Evolutionary conservation across 2,797 vertebrate species (phyloP).

Genomic region (Channa striata): DNA sequence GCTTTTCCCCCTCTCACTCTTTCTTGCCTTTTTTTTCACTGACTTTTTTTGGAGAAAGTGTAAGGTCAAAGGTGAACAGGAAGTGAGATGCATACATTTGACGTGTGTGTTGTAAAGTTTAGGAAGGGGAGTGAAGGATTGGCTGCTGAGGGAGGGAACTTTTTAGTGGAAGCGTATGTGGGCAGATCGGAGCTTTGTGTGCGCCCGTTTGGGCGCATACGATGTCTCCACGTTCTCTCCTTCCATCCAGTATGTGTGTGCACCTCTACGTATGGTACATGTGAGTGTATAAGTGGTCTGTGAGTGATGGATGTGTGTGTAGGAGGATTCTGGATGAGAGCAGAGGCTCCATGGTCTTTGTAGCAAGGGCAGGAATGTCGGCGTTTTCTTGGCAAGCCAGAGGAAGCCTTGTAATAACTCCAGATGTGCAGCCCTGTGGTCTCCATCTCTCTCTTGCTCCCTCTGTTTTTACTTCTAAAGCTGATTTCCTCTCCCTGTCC

Average conservation of each 20-base stretch:
- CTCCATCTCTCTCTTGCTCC: slow-evolving; percentile 81
- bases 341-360: slow-evolving; percentile 80
- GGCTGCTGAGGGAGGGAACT: slow-evolving; percentile 49
- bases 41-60: slow-evolving; percentile 85
- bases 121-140: slow-evolving; percentile 45
- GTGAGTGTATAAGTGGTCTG: slow-evolving; percentile 47
- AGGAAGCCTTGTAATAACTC: slow-evolving; percentile 90
- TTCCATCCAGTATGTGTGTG: slow-evolving; percentile 20
- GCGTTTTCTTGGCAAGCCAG: slow-evolving; percentile 86
- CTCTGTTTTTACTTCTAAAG: slow-evolving; percentile 88
- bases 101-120: slow-evolving; percentile 64
- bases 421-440: slow-evolving; percentile 93
- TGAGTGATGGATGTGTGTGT: slow-evolving; percentile 73
- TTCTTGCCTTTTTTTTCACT: slow-evolving; percentile 42
- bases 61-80: slow-evolving; percentile 94
- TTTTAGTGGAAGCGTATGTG: slow-evolving; percentile 68
- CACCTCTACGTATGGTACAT: slow-evolving; percentile 42
- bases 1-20: slow-evolving; percentile 13
- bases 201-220: slow-evolving; percentile 27
- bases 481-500: slow-evolving; percentile 88
- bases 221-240: slow-evolving; percentile 10
- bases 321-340: slow-evolving; percentile 71
- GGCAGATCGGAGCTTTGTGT: slow-evolving; percentile 38
- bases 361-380: slow-evolving; percentile 88
- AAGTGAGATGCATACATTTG: slow-evolving; percentile 89